Evolutionary conservation across 37 sponge, comb jelly and placozoan species (phyloP).

Genomic region (Spongilla lacustris): DNA sequence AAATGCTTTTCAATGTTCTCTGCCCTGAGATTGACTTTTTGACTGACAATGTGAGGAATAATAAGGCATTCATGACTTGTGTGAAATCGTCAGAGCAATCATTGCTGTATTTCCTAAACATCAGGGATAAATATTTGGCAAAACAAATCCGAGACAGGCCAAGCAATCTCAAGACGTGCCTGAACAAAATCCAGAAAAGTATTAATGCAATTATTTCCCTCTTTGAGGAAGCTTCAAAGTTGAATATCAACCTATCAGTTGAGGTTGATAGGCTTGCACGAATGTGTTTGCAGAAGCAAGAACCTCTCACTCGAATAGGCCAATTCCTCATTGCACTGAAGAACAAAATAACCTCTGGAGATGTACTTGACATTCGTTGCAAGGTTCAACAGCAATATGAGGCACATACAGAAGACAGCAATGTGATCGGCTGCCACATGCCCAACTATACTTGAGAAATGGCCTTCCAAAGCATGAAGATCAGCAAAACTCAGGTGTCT

Average conservation of each 20-base stretch:
- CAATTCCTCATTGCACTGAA: not conserved
- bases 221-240: not conserved
- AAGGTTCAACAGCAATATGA: not conserved
- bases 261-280: not conserved
- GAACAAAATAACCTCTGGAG: not conserved
- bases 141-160: not conserved
- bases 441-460: not conserved
- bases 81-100: not conserved
- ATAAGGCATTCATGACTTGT: constrained; percentile 1
- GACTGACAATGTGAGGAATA: not conserved
- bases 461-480: not conserved
- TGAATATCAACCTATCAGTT: not conserved
- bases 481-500: constrained; percentile 1
- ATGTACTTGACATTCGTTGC: not conserved
- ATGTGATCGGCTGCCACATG: not conserved
- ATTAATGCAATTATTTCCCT: not conserved
- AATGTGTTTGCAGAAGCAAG: not conserved
- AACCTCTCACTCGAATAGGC: not conserved
- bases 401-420: not conserved
- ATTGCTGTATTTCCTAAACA: not conserved
- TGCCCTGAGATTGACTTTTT: not conserved
- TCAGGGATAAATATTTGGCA: not conserved
- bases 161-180: not conserved
- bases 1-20: not conserved
- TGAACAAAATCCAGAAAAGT: not conserved